These are phyloP conservation scores for Loripinus fragilis DNA, from an alignment of 2,888 invertebrate species.

Conservation along the genomic window DNA sequence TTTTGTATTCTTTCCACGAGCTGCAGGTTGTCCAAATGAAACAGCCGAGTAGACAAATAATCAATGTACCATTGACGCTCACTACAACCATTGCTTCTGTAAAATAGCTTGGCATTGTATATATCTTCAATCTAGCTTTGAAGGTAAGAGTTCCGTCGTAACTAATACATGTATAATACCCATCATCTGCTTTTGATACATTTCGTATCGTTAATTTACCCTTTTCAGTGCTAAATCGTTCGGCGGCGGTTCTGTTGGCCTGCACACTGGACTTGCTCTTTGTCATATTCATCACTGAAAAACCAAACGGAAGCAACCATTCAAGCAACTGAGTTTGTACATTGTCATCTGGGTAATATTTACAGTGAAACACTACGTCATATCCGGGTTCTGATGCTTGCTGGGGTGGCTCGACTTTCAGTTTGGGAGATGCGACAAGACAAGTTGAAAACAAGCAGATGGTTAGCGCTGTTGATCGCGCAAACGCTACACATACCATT, in stretches of 20 bases:
- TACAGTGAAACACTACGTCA: neutral
- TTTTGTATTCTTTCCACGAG: neutral
- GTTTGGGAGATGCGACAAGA: neutral
- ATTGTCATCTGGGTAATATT: neutral
- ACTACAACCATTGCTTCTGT: neutral
- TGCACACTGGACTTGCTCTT: neutral
- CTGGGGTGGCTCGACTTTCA: neutral
- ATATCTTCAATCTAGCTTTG: neutral
- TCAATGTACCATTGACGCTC: neutral
- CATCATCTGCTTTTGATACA: neutral
- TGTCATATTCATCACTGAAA: neutral
- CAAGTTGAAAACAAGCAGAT: neutral
- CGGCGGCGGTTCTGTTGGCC: neutral
- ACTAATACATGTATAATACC: neutral
- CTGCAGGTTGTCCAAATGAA: neutral
- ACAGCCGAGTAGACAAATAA: neutral
- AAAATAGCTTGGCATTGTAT: neutral
- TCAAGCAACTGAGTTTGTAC: neutral
- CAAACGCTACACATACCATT: too few species aligned
- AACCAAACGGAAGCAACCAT: neutral
- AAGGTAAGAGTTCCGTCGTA: neutral
- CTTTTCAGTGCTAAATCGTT: neutral
- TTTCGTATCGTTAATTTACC: neutral
- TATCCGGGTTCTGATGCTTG: slow-evolving; percentile 2
- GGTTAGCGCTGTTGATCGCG: too few species aligned